phyloP scores from a whole-genome alignment of 2,888 invertebrate species.

The Apamea sordens region DNA sequence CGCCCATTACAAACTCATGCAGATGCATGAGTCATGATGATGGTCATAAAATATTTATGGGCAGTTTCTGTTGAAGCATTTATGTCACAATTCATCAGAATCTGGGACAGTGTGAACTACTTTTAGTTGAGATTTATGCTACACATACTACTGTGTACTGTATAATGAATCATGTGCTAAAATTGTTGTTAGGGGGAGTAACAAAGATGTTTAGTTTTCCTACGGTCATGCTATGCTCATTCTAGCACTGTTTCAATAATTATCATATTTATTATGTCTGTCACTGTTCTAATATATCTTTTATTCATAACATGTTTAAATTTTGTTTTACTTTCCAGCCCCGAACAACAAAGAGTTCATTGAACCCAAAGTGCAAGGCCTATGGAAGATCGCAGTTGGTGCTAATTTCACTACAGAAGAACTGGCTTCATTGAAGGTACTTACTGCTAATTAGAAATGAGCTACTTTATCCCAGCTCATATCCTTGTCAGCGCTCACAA shows the following conservation, averaged over 20 bases:
- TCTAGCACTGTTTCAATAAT: neutral
- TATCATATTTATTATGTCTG: neutral
- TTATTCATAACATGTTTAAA: neutral
- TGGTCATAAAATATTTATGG: constrained; percentile 52
- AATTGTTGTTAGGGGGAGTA: neutral
- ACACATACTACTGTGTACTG: neutral
- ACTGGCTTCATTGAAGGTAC: constrained; percentile 94
- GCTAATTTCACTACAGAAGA: constrained; percentile 95
- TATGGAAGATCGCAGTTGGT: constrained; percentile 95
- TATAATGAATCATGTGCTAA: neutral
- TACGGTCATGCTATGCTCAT: neutral
- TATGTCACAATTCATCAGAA: constrained; percentile 22
- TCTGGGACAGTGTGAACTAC: constrained; percentile 29
- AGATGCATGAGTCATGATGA: too few relatives aligned
- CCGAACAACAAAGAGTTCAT: constrained; percentile 96
- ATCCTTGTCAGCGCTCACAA: neutral
- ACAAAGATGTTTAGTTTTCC: neutral
- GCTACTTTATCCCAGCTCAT: neutral
- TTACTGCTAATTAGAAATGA: neutral
- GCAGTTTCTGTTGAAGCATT: constrained; percentile 14
- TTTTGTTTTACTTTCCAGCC: constrained; percentile 73
- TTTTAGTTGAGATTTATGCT: constrained; percentile 1
- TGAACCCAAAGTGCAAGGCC: constrained; percentile 96
- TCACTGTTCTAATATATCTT: neutral
- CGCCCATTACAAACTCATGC: constrained; percentile 2